These are phyloP conservation scores for Nycticorax nycticorax DNA, from an alignment of 2,113 vertebrate genomes.

Conservation along the genomic window DNA sequence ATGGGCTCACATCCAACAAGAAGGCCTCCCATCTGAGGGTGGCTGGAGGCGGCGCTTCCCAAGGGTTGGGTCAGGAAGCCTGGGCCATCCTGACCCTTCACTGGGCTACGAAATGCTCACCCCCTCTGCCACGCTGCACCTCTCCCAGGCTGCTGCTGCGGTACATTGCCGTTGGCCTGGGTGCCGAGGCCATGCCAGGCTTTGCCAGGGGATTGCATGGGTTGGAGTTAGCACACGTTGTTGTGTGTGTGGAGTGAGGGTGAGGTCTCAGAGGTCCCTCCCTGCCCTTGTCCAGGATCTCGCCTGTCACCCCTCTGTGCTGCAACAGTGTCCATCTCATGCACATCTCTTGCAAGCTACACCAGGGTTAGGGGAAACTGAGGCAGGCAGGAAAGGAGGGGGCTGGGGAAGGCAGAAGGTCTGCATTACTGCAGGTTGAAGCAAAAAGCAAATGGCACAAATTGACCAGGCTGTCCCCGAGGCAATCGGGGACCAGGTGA, in stretches of 20 bases:
- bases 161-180: rapidly evolving
- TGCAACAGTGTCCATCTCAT: background rate
- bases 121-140: rapidly evolving
- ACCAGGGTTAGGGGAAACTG: background rate
- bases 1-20: background rate
- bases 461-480: rapidly evolving
- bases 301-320: background rate
- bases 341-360: background rate
- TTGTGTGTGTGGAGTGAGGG: background rate
- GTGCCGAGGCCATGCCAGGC: rapidly evolving
- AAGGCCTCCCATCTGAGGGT: background rate
- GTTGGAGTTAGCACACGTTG: background rate
- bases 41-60: background rate
- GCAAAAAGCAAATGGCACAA: rapidly evolving
- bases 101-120: background rate
- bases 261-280: background rate
- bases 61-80: background rate
- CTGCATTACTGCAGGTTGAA: background rate
- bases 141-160: background rate
- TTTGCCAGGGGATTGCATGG: rapidly evolving
- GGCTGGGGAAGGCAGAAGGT: background rate
- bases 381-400: background rate
- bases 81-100: background rate
- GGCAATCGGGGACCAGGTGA: background rate
- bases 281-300: background rate